phyloP scores from a whole-genome alignment of 1,140 invertebrate species.

The Ridgeia piscesae region DNA sequence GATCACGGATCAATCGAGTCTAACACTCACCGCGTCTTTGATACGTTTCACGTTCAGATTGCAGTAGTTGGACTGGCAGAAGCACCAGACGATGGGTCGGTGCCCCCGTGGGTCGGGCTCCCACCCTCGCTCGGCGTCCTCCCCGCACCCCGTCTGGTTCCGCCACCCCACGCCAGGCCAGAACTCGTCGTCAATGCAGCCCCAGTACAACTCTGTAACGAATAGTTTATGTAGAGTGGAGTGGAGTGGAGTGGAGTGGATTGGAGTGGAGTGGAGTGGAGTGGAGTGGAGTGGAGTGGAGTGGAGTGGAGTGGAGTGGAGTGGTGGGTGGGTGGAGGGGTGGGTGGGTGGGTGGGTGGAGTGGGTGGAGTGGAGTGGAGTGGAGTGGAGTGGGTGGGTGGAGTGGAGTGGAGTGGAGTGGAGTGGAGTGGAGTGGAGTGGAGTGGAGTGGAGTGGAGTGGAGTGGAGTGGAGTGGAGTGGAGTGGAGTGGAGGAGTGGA shows the following conservation, averaged over 20 bases:
- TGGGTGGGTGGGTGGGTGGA: too few species aligned
- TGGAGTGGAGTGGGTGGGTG: too few species aligned
- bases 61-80: neutral
- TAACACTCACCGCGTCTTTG: neutral
- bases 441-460: too few species aligned
- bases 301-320: too few species aligned
- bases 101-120: neutral
- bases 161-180: conserved; percentile 18
- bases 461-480: too few species aligned
- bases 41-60: neutral
- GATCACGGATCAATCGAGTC: neutral
- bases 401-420: too few species aligned
- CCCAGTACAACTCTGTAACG: conserved; percentile 8
- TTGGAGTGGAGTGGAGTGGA: too few species aligned
- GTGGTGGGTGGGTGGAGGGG: too few species aligned
- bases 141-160: neutral
- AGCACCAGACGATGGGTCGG: conserved; percentile 7
- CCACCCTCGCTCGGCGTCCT: neutral
- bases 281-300: too few species aligned
- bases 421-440: neutral
- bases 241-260: too few species aligned
- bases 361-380: too few species aligned
- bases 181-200: conserved; percentile 17
- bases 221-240: neutral
- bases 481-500: too few species aligned